Base-by-base conservation (phyloP, 2,888 invertebrate species). In the Drosophila barbarae region DNA sequence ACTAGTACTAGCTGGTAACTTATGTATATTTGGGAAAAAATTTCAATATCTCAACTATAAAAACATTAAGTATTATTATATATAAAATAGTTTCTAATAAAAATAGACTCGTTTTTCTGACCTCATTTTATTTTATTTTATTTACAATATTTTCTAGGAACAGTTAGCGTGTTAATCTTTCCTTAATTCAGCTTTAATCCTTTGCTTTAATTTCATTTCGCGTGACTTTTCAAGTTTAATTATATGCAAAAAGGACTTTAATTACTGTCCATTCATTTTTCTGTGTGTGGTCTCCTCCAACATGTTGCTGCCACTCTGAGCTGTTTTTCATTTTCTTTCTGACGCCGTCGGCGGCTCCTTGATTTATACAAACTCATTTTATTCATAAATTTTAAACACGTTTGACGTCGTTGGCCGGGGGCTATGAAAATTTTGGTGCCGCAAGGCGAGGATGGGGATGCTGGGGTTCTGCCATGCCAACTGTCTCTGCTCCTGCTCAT, bases 291-390 rank as follows among this genome's bases (percentile, higher is more conserved):
- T 30, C 55, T 57, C 52, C 55, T 63, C 54, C 59, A 55, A 65
- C 50, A 53, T 49, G 60, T 65, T 71, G 55, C 46, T 15, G 58
- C 13, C 10, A 51, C 65, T 32, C 18, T 51, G 57, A 78, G 69
- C 67, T 34, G 58, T 78, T 68, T 78, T 74, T 72, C 74, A 76
- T 72, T 76, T 69, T 49, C 64, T 52, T 50, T 58, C 69, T 28
- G 23, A 44, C 44, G 67, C 56, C 65, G 56, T 50, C 65, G 52
- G 47, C 35, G 60, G 41, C 60, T 39, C 42, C 53, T 75, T 80
- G 79, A 80, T 80, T 80, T 83, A 80, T 80, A 81, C 76, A 56
- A 69, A 77, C 77, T 83, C 84, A 80, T 80, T 80, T 83, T 74
- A 80, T 77, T 80, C 84, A 80, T 77, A 80, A 83, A 80, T 76